These are phyloP conservation scores for human (Homo sapiens) DNA, from an alignment of 2,113 vertebrate species.

Conservation along the genomic window DNA sequence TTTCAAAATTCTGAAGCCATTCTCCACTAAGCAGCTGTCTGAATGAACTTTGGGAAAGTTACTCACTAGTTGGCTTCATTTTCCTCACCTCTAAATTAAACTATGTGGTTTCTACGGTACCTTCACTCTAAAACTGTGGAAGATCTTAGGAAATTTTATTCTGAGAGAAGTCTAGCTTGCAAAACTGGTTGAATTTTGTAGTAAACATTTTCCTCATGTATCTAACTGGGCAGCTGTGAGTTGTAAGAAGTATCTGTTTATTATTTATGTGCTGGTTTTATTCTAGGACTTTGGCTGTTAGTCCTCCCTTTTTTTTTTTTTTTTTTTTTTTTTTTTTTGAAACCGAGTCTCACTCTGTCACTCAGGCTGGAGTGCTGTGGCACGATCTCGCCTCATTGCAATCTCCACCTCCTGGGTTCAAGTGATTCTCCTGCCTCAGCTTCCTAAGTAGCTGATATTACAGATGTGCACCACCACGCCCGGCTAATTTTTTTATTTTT, in stretches of 20 bases:
- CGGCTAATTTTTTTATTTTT: too few species aligned
- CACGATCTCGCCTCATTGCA: too few species aligned
- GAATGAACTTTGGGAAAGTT: background rate
- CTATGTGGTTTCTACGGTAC: background rate
- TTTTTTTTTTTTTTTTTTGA: background rate
- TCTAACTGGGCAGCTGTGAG: background rate
- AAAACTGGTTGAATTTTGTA: slow-evolving; percentile 37
- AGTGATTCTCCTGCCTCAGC: too few species aligned
- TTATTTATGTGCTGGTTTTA: slow-evolving; percentile 29
- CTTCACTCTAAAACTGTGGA: background rate
- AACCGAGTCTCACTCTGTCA: too few species aligned
- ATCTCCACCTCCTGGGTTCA: too few species aligned
- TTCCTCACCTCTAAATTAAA: slow-evolving; percentile 12
- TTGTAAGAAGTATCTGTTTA: slow-evolving; percentile 9
- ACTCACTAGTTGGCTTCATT: background rate
- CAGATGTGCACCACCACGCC: too few species aligned
- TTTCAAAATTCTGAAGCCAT: slow-evolving; percentile 28
- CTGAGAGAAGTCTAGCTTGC: background rate
- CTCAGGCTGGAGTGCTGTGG: too few species aligned
- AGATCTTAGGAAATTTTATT: background rate
- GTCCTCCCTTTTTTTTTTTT: background rate
- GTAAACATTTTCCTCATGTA: background rate
- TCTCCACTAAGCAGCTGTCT: background rate
- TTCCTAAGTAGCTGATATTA: too few species aligned
- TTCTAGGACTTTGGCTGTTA: slow-evolving; percentile 14